Base-by-base conservation (phyloP, 1,140 invertebrate genomes). In the Ganaspis sp. region DNA sequence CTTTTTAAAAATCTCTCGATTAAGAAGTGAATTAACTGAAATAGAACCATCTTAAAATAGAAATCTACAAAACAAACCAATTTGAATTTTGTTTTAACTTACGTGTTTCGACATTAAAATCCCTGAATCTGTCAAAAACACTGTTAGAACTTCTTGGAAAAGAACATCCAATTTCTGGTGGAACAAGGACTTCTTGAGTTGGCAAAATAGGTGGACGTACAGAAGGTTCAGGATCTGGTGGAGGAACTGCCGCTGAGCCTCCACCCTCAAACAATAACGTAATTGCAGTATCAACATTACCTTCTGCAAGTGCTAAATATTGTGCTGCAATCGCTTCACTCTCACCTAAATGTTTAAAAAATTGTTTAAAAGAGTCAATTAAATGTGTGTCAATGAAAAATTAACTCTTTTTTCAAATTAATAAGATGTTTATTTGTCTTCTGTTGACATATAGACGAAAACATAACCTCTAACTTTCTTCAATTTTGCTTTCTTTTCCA, bases 181-280 rank as follows among this genome's bases (percentile, higher is more conserved):
- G 88, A 9, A 91, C 89, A 72, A 88, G 84, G 42, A 94, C 91
- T 87, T 94, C 94, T 81, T 92, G 92, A 42, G 91, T 93, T 19
- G 94, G 94, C 74, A 93, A 92, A 81, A 95, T 95, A 23, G 94
- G 94, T 21, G 94, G 92, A 77, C 94, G 86, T 19, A 95, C 92
- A 70, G 89, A 89, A 76, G 92, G 82, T 58, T 90, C 89, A 15
- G 83, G 79, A n/a, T 86, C 78, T 17, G 72, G 75, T 34, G 49
- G 74, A 69, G 69, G 76, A 26, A 81, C 78, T 21, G 83, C 81
- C 53, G 70, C 79, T 49, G 72, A 40, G 70, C 83, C 79, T 49
- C 86, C 86, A 73, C 87, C 81, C 71, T 91, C 90, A 29, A 90
- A 91, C 77, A 91, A 83, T 38, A 91, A 77, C 53, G 79, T 90